phyloP scores from a whole-genome alignment of 2,113 vertebrate species.

The Merops nubicus region DNA sequence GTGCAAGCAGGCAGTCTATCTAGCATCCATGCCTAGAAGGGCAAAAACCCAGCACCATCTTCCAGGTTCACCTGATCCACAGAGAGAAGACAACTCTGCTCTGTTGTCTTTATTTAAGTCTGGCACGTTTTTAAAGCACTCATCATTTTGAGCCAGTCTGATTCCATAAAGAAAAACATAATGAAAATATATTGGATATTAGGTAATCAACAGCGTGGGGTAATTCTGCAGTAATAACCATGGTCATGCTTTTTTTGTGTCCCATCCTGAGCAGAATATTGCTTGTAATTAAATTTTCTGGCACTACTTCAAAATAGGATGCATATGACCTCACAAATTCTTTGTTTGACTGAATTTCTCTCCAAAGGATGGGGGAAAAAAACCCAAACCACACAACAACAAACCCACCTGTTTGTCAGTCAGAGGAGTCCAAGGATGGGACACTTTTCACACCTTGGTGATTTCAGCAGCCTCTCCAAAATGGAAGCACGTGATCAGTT shows the following conservation, averaged over 20 bases:
- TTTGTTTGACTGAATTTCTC: neutral
- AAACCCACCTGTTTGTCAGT: neutral
- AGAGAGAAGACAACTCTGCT: neutral
- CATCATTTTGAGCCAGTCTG: neutral
- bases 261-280: neutral
- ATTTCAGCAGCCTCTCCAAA: neutral
- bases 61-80: neutral
- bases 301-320: neutral
- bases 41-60: neutral
- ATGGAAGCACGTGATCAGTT: rapidly evolving
- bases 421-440: neutral
- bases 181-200: rapidly evolving
- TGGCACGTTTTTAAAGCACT: neutral
- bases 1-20: neutral
- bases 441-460: neutral
- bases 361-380: neutral
- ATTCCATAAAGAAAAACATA: neutral
- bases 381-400: neutral
- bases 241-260: neutral
- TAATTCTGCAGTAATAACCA: neutral
- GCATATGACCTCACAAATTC: neutral
- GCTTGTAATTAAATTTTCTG: neutral
- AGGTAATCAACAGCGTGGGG: rapidly evolving
- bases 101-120: neutral
- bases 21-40: neutral